These are phyloP conservation scores for Ctenochaetus hawaiiensis DNA, from an alignment of 2,797 vertebrate genomes.

Conservation along the genomic window DNA sequence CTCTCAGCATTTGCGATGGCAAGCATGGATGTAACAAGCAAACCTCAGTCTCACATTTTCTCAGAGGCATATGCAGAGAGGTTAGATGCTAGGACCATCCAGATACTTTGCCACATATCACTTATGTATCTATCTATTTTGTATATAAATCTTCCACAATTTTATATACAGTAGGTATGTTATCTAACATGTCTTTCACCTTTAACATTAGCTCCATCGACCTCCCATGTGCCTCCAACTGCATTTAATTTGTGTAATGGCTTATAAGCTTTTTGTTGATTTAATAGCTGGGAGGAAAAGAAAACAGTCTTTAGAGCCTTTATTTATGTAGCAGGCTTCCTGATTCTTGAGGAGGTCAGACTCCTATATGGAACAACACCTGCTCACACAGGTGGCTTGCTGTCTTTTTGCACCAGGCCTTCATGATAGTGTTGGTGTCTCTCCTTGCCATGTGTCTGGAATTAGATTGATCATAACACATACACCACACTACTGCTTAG, in stretches of 20 bases:
- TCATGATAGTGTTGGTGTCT: constrained; percentile 16
- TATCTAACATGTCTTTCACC: constrained; percentile 7
- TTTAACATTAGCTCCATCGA: constrained; percentile 19
- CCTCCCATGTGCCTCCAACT: not conserved
- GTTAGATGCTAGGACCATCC: constrained; percentile 34
- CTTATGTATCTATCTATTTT: constrained; percentile 8
- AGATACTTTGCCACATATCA: constrained; percentile 21
- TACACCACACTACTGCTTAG: constrained; percentile 32
- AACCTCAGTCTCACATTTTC: constrained; percentile 54
- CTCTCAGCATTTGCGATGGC: constrained; percentile 65
- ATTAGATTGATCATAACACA: constrained; percentile 40
- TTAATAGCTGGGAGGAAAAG: constrained; percentile 20
- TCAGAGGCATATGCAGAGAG: constrained; percentile 55
- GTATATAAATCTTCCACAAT: not conserved
- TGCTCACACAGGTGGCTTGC: constrained; percentile 19
- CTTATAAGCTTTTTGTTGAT: constrained; percentile 7
- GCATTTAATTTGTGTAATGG: constrained; percentile 5
- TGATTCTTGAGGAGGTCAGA: constrained; percentile 16
- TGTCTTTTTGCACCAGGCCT: constrained; percentile 15
- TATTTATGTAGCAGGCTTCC: constrained; percentile 26
- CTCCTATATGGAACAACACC: constrained; percentile 19
- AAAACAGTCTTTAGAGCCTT: constrained; percentile 19
- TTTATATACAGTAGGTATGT: constrained; percentile 8
- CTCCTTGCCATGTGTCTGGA: constrained; percentile 34
- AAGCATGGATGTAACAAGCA: constrained; percentile 67